phyloP scores from a whole-genome alignment of 1,140 invertebrate species.

The Brachionus rubens region DNA sequence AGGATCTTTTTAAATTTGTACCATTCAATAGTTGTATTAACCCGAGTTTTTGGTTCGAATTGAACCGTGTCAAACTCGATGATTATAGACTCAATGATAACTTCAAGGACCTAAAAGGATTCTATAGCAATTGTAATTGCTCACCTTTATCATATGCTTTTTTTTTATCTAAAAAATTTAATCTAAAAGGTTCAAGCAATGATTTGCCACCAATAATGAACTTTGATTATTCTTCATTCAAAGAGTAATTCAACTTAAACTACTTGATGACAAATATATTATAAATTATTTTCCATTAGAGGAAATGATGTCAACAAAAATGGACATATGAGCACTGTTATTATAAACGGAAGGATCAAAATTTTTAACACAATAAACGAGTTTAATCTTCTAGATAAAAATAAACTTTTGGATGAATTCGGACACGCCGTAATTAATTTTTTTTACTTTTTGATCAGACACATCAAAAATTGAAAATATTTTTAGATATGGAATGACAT shows the following conservation, averaged over 20 bases:
- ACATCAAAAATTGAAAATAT: too few relatives aligned
- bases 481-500: conserved; percentile 44
- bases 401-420: conserved; percentile 20
- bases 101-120: conserved; percentile 31
- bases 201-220: conserved; percentile 37
- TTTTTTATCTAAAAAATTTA: too few relatives aligned
- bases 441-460: too few relatives aligned
- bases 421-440: neutral
- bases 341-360: conserved; percentile 17
- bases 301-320: neutral
- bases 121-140: conserved; percentile 12
- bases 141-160: too few relatives aligned
- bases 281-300: neutral
- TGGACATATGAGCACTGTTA: conserved; percentile 11
- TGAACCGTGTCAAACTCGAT: conserved; percentile 37
- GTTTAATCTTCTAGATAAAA: conserved; percentile 40
- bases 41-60: conserved; percentile 46
- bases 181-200: conserved; percentile 13
- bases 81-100: conserved; percentile 34
- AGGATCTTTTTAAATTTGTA: conserved; percentile 36
- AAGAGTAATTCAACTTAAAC: neutral
- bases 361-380: conserved; percentile 42
- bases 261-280: neutral
- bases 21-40: conserved; percentile 33
- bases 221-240: conserved; percentile 41